These are phyloP conservation scores for Sipha maydis DNA, from an alignment of 2,888 invertebrate genomes.

Conservation along the genomic window DNA sequence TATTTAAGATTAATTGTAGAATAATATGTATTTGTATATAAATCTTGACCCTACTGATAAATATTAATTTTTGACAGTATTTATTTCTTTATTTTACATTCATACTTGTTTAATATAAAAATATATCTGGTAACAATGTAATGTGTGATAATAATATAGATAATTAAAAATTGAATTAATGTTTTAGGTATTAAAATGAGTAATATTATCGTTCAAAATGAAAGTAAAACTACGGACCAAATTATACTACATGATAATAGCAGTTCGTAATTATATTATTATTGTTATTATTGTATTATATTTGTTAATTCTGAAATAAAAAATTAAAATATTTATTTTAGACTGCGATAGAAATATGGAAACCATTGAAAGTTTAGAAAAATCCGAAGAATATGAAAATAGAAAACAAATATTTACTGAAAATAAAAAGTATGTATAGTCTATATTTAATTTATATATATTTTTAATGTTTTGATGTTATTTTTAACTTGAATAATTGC, in stretches of 20 bases:
- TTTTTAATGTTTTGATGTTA: too few species aligned
- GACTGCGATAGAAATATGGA: background rate
- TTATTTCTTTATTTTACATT: too few species aligned
- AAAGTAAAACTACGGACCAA: background rate
- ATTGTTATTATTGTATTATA: background rate
- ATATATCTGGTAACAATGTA: too few species aligned
- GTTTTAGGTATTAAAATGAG: slow-evolving; percentile 10
- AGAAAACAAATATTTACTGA: slow-evolving; percentile 7
- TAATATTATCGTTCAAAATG: background rate
- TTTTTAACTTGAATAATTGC: too few species aligned
- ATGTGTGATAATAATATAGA: background rate
- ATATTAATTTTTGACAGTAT: too few species aligned
- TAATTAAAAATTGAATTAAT: background rate
- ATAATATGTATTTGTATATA: too few species aligned
- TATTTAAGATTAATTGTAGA: too few species aligned
- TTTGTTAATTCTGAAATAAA: background rate
- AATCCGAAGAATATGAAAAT: background rate
- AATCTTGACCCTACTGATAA: too few species aligned
- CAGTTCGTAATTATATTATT: background rate
- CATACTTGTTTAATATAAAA: too few species aligned
- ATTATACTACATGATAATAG: background rate
- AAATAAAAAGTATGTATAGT: background rate
- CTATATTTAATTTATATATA: too few species aligned
- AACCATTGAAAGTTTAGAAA: background rate
- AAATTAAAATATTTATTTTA: slow-evolving; percentile 24